phyloP scores from a whole-genome alignment of 2,113 vertebrate species.

The Rhombomys opimus region DNA sequence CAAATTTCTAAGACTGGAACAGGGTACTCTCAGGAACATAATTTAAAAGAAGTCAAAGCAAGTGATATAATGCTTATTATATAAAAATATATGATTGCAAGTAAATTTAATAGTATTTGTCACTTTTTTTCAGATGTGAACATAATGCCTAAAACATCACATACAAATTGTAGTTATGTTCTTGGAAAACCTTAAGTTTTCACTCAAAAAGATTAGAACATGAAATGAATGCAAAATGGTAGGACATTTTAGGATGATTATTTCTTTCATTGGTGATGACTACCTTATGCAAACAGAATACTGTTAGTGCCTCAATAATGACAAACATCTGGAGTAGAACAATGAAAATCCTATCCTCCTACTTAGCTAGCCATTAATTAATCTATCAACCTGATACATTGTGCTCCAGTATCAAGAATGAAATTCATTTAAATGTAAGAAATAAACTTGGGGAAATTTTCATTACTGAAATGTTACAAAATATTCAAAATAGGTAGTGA shows the following conservation, averaged over 20 bases:
- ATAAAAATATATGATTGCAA: not conserved
- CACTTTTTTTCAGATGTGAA: not conserved
- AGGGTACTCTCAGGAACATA: constrained; percentile 58
- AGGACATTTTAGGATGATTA: constrained; percentile 39
- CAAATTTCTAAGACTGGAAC: constrained; percentile 73
- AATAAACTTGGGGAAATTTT: constrained; percentile 19
- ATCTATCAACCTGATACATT: not conserved
- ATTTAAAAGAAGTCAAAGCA: constrained; percentile 52
- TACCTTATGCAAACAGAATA: constrained; percentile 32
- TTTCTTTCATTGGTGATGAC: not conserved
- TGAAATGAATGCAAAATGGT: not conserved
- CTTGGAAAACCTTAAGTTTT: constrained; percentile 61
- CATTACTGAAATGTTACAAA: constrained; percentile 41
- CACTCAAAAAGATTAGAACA: constrained; percentile 42
- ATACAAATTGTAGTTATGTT: not conserved
- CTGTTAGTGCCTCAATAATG: not conserved
- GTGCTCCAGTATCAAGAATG: constrained; percentile 44
- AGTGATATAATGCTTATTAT: not conserved
- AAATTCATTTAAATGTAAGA: constrained; percentile 44
- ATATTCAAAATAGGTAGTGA: not conserved
- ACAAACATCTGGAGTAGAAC: constrained; percentile 55
- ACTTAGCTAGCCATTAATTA: constrained; percentile 50
- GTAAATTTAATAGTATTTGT: constrained; percentile 62
- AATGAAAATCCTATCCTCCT: constrained; percentile 41
- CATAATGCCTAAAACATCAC: constrained; percentile 17